Base-by-base conservation (phyloP, 1,140 invertebrate genomes). In the Harpegnathos saltator region DNA sequence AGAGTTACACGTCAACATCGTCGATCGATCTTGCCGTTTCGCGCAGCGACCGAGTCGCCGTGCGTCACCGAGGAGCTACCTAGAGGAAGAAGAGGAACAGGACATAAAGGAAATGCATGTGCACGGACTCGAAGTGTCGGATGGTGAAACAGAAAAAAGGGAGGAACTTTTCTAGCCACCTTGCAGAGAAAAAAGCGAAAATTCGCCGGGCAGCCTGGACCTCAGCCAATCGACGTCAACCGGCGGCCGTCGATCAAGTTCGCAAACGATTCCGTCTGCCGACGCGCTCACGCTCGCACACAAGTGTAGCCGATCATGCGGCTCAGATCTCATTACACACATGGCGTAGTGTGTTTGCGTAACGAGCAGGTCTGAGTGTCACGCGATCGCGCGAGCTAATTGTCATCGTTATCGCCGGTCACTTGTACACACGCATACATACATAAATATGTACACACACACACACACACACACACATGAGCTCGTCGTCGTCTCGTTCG, bases 1-100 rank as follows among this genome's bases (percentile, higher is more conserved):
- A 80, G 38, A 44, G n/a, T 58, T 80, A 69, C 24, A 58, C n/a
- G 52, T 52, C 75, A 81, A 62, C 69, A 29, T 66, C 61, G 66
- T 48, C 66, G 38, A 59, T 71, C 74, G 74, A 81, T 54, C 81
- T 74, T 83, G 71, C 61, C 59, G 26, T 73, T 73, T 66, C 48
- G 44, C 73, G 15, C 22, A 74, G 24, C 38, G n/a, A n/a, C n/a
- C n/a, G 19, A 33, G 69, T 61, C 59, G 81, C 73, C 50, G 72
- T 38, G 75, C 58, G 75, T 38, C 11, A 54, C 48, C 59, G 61
- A 66, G 48, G 11, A 44, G 7, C 38, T 44, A 74, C 54, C 17
- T 9, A 11, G 11, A 50, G 24, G 52, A 50, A 75, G 59, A 77
- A 65, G 26, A 52, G 14, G 44, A 54, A 33, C 33, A n/a, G 58